These are phyloP conservation scores for Thalassoma bifasciatum DNA, from an alignment of 2,113 vertebrate species.

Conservation along the genomic window DNA sequence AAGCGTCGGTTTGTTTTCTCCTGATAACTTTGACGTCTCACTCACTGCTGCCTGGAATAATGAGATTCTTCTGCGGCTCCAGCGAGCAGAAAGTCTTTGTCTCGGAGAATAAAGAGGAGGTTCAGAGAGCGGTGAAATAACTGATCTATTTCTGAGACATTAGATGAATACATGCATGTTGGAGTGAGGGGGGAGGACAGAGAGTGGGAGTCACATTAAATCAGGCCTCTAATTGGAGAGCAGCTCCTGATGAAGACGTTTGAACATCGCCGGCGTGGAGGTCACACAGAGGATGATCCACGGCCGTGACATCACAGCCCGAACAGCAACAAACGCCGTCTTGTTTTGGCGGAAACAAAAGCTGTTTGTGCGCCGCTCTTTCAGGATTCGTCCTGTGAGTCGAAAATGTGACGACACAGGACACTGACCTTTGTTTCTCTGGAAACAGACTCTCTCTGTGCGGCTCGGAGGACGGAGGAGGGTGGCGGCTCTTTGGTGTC, in stretches of 20 bases:
- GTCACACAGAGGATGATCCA: constrained; percentile 62
- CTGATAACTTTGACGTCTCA: too few species aligned
- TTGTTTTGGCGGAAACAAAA: constrained; percentile 78
- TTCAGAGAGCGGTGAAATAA: constrained; percentile 45
- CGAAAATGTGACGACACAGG: constrained; percentile 73
- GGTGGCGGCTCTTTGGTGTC: constrained; percentile 57
- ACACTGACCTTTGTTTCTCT: constrained; percentile 77
- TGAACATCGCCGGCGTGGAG: constrained; percentile 32
- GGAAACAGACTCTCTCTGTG: constrained; percentile 78
- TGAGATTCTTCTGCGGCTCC: constrained; percentile 35
- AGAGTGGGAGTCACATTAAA: constrained; percentile 7
- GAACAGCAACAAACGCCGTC: constrained; percentile 68
- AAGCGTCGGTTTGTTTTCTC: too few species aligned
- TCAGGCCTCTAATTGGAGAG: constrained; percentile 21
- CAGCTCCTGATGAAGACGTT: constrained; percentile 52
- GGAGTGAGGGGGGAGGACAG: constrained; percentile 4
- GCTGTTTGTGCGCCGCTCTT: constrained; percentile 65
- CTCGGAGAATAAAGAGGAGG: constrained; percentile 5
- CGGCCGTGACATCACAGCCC: constrained; percentile 71
- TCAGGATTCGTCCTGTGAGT: constrained; percentile 69
- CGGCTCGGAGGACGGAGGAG: constrained; percentile 26
- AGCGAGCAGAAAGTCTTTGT: constrained; percentile 12
- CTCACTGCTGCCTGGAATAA: neutral
- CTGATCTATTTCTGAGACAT: constrained; percentile 57
- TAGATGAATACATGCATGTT: constrained; percentile 45